These are phyloP conservation scores for Strigamia maritima DNA, from an alignment of 2,888 invertebrate species.

Conservation along the genomic window DNA sequence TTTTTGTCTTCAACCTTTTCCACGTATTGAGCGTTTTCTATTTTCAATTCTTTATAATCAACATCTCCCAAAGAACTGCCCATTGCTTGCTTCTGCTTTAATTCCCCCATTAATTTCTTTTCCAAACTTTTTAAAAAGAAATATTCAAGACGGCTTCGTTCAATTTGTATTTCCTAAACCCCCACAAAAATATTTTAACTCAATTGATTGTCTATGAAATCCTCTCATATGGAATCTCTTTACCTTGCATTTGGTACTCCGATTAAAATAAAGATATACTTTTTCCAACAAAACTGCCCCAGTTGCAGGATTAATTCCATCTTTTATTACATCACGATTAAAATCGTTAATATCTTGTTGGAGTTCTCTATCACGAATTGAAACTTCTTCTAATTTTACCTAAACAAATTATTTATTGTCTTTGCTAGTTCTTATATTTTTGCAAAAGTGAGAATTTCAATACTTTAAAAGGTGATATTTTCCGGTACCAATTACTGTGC, in stretches of 20 bases:
- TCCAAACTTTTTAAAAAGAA: not conserved
- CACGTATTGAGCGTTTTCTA: slow-evolving; percentile 1
- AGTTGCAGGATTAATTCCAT: not conserved
- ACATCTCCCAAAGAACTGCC: not conserved
- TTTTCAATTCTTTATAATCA: slow-evolving; percentile 36
- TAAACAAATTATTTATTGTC: not conserved
- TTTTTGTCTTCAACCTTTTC: slow-evolving; percentile 31
- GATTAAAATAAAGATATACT: not conserved
- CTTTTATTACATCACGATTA: not conserved
- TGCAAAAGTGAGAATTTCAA: too few species aligned
- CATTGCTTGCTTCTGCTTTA: not conserved
- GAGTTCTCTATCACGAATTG: not conserved
- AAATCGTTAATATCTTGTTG: not conserved
- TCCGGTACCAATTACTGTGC: not conserved
- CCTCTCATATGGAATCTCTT: too few species aligned
- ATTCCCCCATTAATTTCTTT: not conserved
- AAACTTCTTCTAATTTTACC: slow-evolving; percentile 19
- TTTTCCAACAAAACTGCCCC: not conserved
- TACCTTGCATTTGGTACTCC: not conserved
- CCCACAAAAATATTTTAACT: not conserved
- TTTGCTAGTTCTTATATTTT: too few species aligned
- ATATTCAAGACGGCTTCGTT: not conserved
- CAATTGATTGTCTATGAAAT: not conserved
- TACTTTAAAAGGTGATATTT: not conserved
- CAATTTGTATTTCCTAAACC: slow-evolving; percentile 8